Evolutionary conservation across 2,797 vertebrate genomes (phyloP), one percentile per base, ranked within the genome.

Genomic region (Sebastes hubbsi): DNA sequence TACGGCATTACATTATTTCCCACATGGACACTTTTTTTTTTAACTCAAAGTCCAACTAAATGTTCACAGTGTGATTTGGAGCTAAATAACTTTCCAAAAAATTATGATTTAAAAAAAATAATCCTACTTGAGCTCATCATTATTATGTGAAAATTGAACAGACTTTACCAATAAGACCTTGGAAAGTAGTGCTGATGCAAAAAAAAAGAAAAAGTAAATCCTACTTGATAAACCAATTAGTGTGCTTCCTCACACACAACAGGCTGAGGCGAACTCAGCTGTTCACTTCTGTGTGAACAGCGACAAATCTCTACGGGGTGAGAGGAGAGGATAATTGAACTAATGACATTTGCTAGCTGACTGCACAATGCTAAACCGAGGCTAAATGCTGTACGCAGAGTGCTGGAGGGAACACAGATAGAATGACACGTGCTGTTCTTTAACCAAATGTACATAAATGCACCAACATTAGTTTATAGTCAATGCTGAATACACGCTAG

Each of bases 291-390:
- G 71, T 85, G 78, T 66, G 72, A 82, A 77, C 55, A 75, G 74
- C 42, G 76, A 72, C 77, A 83, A 86, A 90, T 88, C 83, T 83
- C 77, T 65, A 34, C 72, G 49, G 83, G 79, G 5, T 85, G 84
- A 88, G 63, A 82, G 81, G 70, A 79, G 58, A 71, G 74, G 72
- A 82, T 86, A 87, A 90, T 82, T 81, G 83, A 91, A 85, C 88
- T 89, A 89, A 92, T 88, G 89, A 72, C 86, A 88, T 86, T 87
- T 72, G 72, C 83, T 52, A 64, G 83, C 38, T 67, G 85, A 81
- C 72, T 86, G 88, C 80, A 81, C 87, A 80, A 27, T 65, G 85
- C 63, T 67, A 70, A 82, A 87, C 52, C 38, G 34, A 52, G 54
- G 79, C 78, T 82, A 69, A 87, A 86, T 0, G 46, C 55, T 20